Evolutionary conservation across 2,113 vertebrate genomes (phyloP), one percentile per base, ranked within the genome.

Genomic region (Sturnus vulgaris): DNA sequence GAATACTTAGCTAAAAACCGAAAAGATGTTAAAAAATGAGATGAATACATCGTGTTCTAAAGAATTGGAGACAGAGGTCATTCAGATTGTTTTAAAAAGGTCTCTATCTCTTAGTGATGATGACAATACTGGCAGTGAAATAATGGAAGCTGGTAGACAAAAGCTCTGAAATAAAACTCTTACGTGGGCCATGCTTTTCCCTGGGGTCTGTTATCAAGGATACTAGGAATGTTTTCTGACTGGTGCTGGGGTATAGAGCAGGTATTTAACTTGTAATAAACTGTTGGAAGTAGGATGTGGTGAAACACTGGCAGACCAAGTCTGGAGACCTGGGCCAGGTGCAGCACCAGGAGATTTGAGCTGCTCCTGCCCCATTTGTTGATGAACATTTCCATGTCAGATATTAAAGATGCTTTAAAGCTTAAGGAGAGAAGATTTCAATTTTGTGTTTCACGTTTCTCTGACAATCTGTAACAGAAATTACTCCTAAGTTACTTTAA

Each of bases 11-110:
- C 70, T 96, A 97, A 97, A 97, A 97, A 44, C 39, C 85, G 95
- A 64, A 93, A 97, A 90, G 90, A 94, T 91, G 71, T 96, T 97
- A 91, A 98, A 97, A 97, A 96, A 56, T 86, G 91, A 97, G 98
- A 97, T 75, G 61, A 97, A 96, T 92, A 40, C 94, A 80, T 93
- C 2, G 1, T 64, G 70, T 91, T 87, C 93, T 72, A 82, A 95
- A 94, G 83, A 96, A 94, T 83, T 52, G 33, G 65, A 92, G 71
- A 78, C 82, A 92, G 94, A 95, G 85, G 92, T 96, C 93, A 80
- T 90, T 88, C 71, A 76, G 92, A 95, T 97, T 88, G 95, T 97
- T 95, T 86, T 12, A 6, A 84, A 97, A 91, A 93, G 81, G 52
- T 75, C 91, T 92, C 57, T 88, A 33, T 93, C 86, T 96, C 93